These are phyloP conservation scores for Tiphia femorata DNA, from an alignment of 2,888 invertebrate species.

Conservation along the genomic window DNA sequence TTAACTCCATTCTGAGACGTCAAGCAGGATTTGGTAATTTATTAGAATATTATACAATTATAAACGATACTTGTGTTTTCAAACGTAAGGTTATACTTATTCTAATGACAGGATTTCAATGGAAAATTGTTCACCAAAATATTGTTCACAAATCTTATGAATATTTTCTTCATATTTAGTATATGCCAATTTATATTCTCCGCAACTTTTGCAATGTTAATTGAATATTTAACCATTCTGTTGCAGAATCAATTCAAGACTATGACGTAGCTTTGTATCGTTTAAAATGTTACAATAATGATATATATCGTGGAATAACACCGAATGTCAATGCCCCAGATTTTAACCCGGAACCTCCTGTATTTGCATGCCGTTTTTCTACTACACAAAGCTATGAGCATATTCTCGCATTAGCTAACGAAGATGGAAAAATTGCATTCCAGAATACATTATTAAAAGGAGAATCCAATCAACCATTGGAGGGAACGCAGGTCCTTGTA, in stretches of 20 bases:
- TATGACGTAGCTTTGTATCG: slow-evolving; percentile 77
- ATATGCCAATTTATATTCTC: background rate
- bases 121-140: background rate
- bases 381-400: slow-evolving; percentile 77
- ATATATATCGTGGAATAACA: slow-evolving; percentile 77
- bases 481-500: slow-evolving; percentile 74
- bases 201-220: background rate
- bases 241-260: slow-evolving; percentile 60
- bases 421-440: slow-evolving; percentile 81
- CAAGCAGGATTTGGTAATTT: slow-evolving; percentile 58
- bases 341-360: slow-evolving; percentile 78
- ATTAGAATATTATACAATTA: background rate
- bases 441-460: slow-evolving; percentile 62
- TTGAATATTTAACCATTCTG: background rate
- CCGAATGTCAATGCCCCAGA: slow-evolving; percentile 69
- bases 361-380: slow-evolving; percentile 86
- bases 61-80: background rate
- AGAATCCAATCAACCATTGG: slow-evolving; percentile 40
- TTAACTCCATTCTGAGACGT: slow-evolving; percentile 51
- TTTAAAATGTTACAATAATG: slow-evolving; percentile 74
- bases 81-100: slow-evolving; percentile 26
- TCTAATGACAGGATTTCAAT: background rate
- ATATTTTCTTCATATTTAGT: background rate
- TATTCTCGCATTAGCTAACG: slow-evolving; percentile 85
- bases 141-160: background rate